Evolutionary conservation across 1,140 invertebrate genomes (phyloP), one percentile per base, ranked within the genome.

Genomic region (Lethocerus indicus): DNA sequence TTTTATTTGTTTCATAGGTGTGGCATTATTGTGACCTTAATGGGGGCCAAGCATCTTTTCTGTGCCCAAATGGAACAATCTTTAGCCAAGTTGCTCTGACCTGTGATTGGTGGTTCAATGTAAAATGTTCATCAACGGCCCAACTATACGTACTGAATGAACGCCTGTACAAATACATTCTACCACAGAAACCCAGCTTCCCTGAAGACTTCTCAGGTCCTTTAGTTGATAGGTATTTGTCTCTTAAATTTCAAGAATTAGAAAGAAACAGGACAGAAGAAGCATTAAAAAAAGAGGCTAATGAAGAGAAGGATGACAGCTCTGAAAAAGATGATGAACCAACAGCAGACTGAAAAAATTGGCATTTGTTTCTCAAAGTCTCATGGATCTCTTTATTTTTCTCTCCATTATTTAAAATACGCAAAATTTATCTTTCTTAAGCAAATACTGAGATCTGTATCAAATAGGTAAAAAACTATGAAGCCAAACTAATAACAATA

Each of bases 11-110:
- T 59, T 71, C 68, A 37, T 61, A 84, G 81, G 85, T 87, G 5
- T 90, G 84, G 85, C 86, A 90, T 63, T 88, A 89, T 58, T 90
- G 87, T 58, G 85, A 89, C 64, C 68, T 88, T n/a, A 88, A 88
- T 59, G 87, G 86, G 12, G 85, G 86, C 6, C 85, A 90, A 66
- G 83, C 87, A 4, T 87, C 85, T 1, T 92, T 91, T 59, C 67
- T 91, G 2, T 92, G 87, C 61, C 87, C 87, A 6, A 91, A 91
- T 59, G 86, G 87, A 18, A 92, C 88, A 3, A 83, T 91, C 57
- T 92, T 91, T 66, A 88, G 81, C 60, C 88, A 92, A 70, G 79
- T 81, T 1, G 76, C 75, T 1, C 64, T 87, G 0, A 88, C 85
- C 0, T 91, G 87, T 56, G 85, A 89, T 62, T 89, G 87, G 87